Percentiles rank a stretch among this genome's conserved stretches.
These are phyloP conservation scores for Elgonia sp. DNA, from an alignment of 2,888 invertebrate genomes.

Conservation along the genomic window DNA sequence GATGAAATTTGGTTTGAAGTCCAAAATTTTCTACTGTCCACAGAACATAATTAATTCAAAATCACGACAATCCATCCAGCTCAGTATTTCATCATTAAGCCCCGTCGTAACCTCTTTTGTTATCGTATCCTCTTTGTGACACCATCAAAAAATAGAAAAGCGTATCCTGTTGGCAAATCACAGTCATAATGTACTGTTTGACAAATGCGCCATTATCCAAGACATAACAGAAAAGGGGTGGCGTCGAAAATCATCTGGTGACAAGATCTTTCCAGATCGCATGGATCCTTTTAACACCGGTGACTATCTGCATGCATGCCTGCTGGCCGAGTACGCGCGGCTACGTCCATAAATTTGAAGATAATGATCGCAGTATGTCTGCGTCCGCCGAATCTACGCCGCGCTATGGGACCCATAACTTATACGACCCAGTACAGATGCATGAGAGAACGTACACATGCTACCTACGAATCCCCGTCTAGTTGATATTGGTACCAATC, in stretches of 20 bases:
- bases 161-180: conserved; percentile 30
- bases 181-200: conserved; percentile 56
- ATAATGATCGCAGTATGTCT: conserved; percentile 87
- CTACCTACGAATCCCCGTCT: conserved; percentile 63
- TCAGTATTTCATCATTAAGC: conserved; percentile 4
- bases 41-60: conserved; percentile 26
- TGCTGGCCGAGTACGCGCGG: conserved; percentile 75
- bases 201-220: conserved; percentile 59
- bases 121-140: conserved; percentile 1
- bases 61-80: conserved; percentile 10
- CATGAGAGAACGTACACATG: conserved; percentile 76
- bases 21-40: conserved; percentile 1
- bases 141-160: conserved; percentile 30
- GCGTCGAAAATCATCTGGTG: conserved; percentile 67
- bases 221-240: conserved; percentile 69
- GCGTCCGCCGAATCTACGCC: conserved; percentile 86
- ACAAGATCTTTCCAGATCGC: conserved; percentile 77
- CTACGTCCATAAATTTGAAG: conserved; percentile 85
- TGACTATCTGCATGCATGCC: conserved; percentile 78
- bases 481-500: conserved; percentile 69
- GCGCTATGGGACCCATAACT: conserved; percentile 86
- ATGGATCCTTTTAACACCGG: conserved; percentile 82
- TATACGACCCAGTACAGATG: conserved; percentile 83
- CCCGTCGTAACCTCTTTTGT: conserved; percentile 6
- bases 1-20: background rate